Percentiles rank a stretch among this genome's conserved stretches.
Conservation (phyloP, 2,888 invertebrate species). For the Ophonus ardosiacus region DNA sequence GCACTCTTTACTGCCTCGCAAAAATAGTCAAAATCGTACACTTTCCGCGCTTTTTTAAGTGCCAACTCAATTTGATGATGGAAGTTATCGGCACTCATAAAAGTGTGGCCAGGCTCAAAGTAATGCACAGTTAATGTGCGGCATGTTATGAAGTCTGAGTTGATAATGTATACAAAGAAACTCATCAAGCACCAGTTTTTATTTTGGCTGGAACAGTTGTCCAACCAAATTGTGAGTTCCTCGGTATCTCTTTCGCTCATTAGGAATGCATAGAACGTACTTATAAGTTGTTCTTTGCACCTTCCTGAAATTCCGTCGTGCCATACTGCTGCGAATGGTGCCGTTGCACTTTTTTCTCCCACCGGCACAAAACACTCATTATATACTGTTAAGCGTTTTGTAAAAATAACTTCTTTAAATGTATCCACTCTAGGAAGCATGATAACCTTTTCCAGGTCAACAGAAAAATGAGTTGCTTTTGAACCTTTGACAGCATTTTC, state of each 20-base stretch:
- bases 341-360: conserved; percentile 62
- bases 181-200: too few species aligned
- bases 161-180: too few species aligned
- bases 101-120: too few species aligned
- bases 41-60: too few species aligned
- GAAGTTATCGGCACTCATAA: too few species aligned
- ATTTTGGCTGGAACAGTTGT: conserved; percentile 68
- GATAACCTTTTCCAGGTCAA: conserved; percentile 56
- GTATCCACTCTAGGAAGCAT: conserved; percentile 66
- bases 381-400: conserved; percentile 40
- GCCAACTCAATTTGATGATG: too few species aligned
- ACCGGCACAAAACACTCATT: conserved; percentile 68
- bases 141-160: too few species aligned
- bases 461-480: conserved; percentile 58
- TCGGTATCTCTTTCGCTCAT: too few species aligned
- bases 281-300: conserved; percentile 69
- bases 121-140: too few species aligned
- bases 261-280: conserved; percentile 3
- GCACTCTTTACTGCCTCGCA: too few species aligned
- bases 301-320: conserved; percentile 70
- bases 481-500: conserved; percentile 16
- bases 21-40: too few species aligned
- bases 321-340: conserved; percentile 67
- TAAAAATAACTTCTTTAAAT: conserved; percentile 67
- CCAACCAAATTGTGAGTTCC: conserved; percentile 66